Percentiles rank a stretch among this genome's conserved stretches.
These are phyloP conservation scores for Rhinoderma darwinii DNA, from an alignment of 2,113 vertebrate genomes.

Conservation along the genomic window DNA sequence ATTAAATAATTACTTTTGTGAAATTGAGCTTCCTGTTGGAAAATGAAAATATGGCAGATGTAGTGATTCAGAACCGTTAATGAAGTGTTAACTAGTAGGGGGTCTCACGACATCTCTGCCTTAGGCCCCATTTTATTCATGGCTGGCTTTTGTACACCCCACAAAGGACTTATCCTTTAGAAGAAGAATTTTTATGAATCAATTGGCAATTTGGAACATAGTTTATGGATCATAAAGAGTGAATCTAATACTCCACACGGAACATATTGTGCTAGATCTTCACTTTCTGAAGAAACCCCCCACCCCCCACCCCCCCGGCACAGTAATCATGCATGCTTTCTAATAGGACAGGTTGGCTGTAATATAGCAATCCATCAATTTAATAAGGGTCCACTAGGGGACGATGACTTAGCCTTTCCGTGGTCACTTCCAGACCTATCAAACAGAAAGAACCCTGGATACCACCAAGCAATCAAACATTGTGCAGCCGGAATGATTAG, in stretches of 20 bases:
- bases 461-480: background rate
- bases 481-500: constrained; percentile 32
- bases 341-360: constrained; percentile 22
- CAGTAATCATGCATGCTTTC: constrained; percentile 3
- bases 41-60: constrained; percentile 12
- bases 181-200: constrained; percentile 23
- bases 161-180: background rate
- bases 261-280: constrained; percentile 9
- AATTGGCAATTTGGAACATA: constrained; percentile 12
- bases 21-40: constrained; percentile 4
- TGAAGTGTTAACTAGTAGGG: constrained; percentile 21
- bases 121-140: background rate
- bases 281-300: background rate
- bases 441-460: background rate
- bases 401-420: constrained; percentile 41
- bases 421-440: constrained; percentile 31
- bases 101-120: background rate
- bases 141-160: background rate
- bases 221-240: constrained; percentile 29
- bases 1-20: constrained; percentile 4
- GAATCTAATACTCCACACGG: background rate
- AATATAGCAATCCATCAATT: constrained; percentile 24
- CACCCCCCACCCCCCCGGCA: no score
- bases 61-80: background rate
- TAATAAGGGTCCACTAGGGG: constrained; percentile 31